phyloP scores from a whole-genome alignment of 1,140 invertebrate genomes.

The Helicoverpa armigera region DNA sequence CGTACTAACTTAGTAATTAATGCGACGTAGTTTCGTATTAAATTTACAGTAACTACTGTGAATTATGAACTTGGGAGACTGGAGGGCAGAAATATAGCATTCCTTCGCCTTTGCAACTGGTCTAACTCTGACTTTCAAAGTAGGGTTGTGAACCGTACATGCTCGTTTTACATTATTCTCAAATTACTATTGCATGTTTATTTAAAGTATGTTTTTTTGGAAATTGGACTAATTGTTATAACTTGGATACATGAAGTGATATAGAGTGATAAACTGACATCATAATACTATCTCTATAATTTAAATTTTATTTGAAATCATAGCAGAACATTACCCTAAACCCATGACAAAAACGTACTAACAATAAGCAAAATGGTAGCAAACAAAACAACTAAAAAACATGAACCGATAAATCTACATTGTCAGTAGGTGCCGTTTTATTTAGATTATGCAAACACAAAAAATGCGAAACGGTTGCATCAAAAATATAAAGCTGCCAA shows the following conservation, averaged over 20 bases:
- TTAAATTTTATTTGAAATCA: not conserved
- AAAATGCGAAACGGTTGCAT: conserved; percentile 4
- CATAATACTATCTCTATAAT: no score
- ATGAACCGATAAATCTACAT: not conserved
- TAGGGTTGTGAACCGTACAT: not conserved
- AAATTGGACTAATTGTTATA: no score
- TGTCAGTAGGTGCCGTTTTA: not conserved
- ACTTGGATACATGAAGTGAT: no score
- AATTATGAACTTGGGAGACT: conserved; percentile 18
- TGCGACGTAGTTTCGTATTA: conserved; percentile 19
- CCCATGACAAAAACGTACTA: not conserved
- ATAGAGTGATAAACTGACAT: no score
- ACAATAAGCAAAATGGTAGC: not conserved
- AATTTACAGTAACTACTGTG: conserved; percentile 34
- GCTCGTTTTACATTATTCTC: not conserved
- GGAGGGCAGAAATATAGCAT: conserved; percentile 4
- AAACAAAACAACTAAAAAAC: not conserved
- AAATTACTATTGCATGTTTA: no score
- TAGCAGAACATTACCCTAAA: not conserved
- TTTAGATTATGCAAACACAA: conserved; percentile 24
- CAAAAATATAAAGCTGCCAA: conserved; percentile 33
- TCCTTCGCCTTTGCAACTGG: not conserved
- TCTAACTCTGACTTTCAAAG: not conserved
- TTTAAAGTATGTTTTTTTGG: no score
- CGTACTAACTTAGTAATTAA: conserved; percentile 24